Percentiles rank a stretch among this genome's conserved stretches.
These are phyloP conservation scores for Eutrigla gurnardus DNA, from an alignment of 2,797 vertebrate species.

Conservation along the genomic window DNA sequence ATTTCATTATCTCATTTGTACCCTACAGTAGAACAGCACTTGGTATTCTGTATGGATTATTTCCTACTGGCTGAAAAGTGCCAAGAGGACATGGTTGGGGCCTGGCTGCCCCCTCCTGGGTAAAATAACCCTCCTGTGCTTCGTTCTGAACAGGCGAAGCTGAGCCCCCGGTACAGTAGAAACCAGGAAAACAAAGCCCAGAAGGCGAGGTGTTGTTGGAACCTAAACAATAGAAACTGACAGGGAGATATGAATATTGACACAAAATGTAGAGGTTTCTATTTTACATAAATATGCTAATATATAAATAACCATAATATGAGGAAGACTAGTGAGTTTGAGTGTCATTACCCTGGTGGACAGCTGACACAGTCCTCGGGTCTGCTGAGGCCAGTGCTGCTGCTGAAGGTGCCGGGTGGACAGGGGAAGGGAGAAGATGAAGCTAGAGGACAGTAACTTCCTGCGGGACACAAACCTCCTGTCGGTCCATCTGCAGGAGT, in stretches of 20 bases:
- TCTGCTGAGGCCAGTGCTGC: slow-evolving; percentile 80
- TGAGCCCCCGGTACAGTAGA: slow-evolving; percentile 88
- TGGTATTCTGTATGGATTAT: slow-evolving; percentile 8
- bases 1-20: slow-evolving; percentile 25
- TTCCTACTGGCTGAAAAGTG: slow-evolving; percentile 88
- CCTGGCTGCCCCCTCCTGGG: slow-evolving; percentile 82
- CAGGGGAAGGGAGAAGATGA: slow-evolving; percentile 86
- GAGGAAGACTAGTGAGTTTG: neutral
- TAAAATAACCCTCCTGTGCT: slow-evolving; percentile 85
- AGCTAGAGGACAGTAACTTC: slow-evolving; percentile 83
- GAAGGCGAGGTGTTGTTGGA: slow-evolving; percentile 83
- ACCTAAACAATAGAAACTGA: slow-evolving; percentile 86
- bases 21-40: slow-evolving; percentile 9
- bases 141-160: slow-evolving; percentile 83
- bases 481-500: slow-evolving; percentile 85
- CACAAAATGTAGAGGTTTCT: neutral
- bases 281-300: slow-evolving; percentile 7
- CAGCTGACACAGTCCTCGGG: slow-evolving; percentile 85
- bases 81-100: slow-evolving; percentile 86
- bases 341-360: slow-evolving; percentile 85
- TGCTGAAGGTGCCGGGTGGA: slow-evolving; percentile 89
- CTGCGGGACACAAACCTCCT: slow-evolving; percentile 85
- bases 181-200: slow-evolving; percentile 87
- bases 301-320: slow-evolving; percentile 8
- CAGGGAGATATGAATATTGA: slow-evolving; percentile 28